phyloP scores from a whole-genome alignment of 2,888 invertebrate species.

The Drosophila mercatorum region DNA sequence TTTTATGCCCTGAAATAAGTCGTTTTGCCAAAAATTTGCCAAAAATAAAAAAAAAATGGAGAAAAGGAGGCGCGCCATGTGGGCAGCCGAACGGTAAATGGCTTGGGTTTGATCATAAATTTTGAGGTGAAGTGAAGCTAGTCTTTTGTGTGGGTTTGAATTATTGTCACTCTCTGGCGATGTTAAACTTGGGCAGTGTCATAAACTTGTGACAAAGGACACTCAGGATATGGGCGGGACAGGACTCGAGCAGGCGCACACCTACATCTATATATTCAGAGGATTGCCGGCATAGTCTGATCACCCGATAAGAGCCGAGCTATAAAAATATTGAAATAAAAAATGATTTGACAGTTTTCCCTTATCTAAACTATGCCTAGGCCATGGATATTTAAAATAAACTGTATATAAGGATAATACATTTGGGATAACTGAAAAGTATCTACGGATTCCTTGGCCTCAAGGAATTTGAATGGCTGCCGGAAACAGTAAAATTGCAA shows the following conservation, averaged over 20 bases:
- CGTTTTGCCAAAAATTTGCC: conserved; percentile 40
- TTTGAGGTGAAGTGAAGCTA: conserved; percentile 64
- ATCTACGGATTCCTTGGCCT: conserved; percentile 17
- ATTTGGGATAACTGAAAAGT: no score
- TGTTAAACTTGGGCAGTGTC: conserved; percentile 46
- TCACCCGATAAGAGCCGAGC: conserved; percentile 26
- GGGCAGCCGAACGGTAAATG: conserved; percentile 22
- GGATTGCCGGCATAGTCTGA: conserved; percentile 32
- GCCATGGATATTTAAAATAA: background rate
- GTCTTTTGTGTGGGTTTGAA: conserved; percentile 73
- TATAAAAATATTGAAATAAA: conserved; percentile 59
- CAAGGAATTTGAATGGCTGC: conserved; percentile 48
- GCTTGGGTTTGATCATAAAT: conserved; percentile 59
- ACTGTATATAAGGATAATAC: background rate
- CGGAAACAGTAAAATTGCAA: conserved; percentile 30
- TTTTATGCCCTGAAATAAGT: conserved; percentile 64
- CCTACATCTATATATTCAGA: conserved; percentile 7
- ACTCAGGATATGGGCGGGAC: conserved; percentile 34
- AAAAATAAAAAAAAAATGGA: background rate
- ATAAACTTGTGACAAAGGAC: conserved; percentile 55
- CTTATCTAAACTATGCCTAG: conserved; percentile 68
- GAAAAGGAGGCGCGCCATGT: conserved; percentile 18
- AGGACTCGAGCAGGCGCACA: conserved; percentile 23
- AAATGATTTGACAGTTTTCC: conserved; percentile 61
- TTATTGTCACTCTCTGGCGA: conserved; percentile 66